Conservation (phyloP, 2,113 vertebrate species). For the Tupaia tana region DNA sequence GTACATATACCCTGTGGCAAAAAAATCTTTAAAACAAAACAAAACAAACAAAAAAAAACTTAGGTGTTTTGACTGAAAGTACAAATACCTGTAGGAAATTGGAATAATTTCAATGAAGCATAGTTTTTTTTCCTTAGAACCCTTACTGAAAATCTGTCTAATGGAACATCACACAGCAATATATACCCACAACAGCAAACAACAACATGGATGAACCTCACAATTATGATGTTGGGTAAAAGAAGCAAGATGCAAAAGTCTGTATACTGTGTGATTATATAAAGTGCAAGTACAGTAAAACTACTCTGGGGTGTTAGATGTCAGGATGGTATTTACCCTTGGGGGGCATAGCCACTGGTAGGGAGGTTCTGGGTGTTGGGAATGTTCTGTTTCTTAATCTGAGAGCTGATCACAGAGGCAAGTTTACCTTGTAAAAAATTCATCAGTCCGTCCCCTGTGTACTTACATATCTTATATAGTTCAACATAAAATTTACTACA, state of each 20-base stretch:
- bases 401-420: neutral
- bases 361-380: neutral
- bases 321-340: neutral
- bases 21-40: too few relatives aligned
- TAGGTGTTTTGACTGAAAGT: neutral
- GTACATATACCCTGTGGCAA: too few relatives aligned
- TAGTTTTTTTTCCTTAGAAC: neutral
- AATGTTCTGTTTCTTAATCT: neutral
- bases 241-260: neutral
- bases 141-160: neutral
- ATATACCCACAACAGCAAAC: neutral
- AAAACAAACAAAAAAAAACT: too few relatives aligned
- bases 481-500: neutral
- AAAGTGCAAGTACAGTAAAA: neutral
- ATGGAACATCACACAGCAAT: neutral
- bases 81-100: neutral
- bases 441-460: neutral
- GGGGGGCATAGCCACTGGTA: neutral
- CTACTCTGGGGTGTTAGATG: neutral
- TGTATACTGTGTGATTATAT: neutral
- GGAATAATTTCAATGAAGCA: neutral
- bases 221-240: neutral
- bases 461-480: neutral
- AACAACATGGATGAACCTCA: neutral
- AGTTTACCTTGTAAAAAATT: neutral